Base-by-base conservation (phyloP, 2,797 vertebrate genomes). In the Orestias chungarensis region DNA sequence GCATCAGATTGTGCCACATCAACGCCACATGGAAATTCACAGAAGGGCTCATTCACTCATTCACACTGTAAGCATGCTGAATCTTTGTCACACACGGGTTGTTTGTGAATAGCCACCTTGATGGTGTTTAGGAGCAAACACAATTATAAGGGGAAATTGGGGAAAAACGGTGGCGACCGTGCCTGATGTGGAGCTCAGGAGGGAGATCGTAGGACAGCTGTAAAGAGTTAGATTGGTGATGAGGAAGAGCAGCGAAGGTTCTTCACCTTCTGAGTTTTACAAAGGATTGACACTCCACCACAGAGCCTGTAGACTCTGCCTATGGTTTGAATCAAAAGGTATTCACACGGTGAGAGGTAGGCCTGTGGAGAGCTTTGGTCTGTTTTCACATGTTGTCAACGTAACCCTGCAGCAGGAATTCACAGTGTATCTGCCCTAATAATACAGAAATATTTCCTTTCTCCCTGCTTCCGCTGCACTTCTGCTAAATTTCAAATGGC, bases 131-230 rank as follows among this genome's bases (percentile, higher is more conserved):
- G 80, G 71, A 73, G 73, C n/a, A 68, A 64, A 76, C 80, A 75
- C 89, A 87, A 83, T 82, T 84, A 87, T 74, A 71, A 66, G 47
- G 82, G 78, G 74, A 80, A 73, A 62, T 38, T 46, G 78, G 72
- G 70, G 52, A 66, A 66, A 2, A 49, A 57, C 1, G 61, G 78
- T 49, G 62, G 81, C 76, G 69, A 68, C 67, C 27, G 76, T 14
- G 35, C 76, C 57, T 77, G 69, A 74, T 68, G 52, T 70, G 78
- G 81, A 42, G 86, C 89, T 84, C 85, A 79, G 87, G 74, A 66
- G 83, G 85, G 88, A 89, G 86, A 92, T 85, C 88, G 87, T 76
- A 73, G 81, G 92, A 81, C 90, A 93, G 89, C 89, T 91, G 89
- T 86, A 90, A 68, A 72, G 80, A 89, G 86, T 89, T 77, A 73